Percentiles rank a stretch among this genome's conserved stretches.
Evolutionary conservation across 1,140 invertebrate species (phyloP).

Genomic region (Megalonaias nervosa): DNA sequence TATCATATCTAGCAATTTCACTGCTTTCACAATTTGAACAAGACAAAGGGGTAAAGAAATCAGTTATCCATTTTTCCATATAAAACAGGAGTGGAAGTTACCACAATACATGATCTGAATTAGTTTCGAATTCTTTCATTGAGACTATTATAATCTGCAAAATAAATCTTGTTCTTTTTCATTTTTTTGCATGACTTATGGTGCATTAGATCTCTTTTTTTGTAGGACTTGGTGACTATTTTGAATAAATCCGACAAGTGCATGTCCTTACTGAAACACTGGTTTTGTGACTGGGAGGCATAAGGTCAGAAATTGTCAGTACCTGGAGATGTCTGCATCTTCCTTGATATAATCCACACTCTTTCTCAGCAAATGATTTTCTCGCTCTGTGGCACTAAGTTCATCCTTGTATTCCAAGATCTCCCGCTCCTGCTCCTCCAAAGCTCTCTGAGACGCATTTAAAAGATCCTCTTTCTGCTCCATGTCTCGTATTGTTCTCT

Average conservation of each 20-base stretch:
- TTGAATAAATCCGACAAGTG: neutral
- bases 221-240: neutral
- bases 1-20: no score
- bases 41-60: no score
- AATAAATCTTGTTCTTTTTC: neutral
- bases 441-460: conserved; percentile 54
- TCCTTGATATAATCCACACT: conserved; percentile 60
- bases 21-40: no score
- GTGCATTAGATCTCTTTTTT: neutral
- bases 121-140: neutral
- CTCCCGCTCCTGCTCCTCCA: conserved; percentile 61
- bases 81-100: neutral
- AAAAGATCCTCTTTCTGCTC: conserved; percentile 62
- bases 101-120: neutral
- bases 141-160: neutral
- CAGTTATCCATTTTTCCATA: no score
- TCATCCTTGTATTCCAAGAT: conserved; percentile 60
- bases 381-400: conserved; percentile 52
- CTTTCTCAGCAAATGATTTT: conserved; percentile 61
- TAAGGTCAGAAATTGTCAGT: conserved; percentile 3
- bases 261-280: neutral
- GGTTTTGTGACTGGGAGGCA: neutral
- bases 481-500: conserved; percentile 60
- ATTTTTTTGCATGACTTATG: neutral
- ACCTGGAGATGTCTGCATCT: conserved; percentile 59